Conservation (phyloP, 2,888 invertebrate genomes). For the Agrochola macilenta region DNA sequence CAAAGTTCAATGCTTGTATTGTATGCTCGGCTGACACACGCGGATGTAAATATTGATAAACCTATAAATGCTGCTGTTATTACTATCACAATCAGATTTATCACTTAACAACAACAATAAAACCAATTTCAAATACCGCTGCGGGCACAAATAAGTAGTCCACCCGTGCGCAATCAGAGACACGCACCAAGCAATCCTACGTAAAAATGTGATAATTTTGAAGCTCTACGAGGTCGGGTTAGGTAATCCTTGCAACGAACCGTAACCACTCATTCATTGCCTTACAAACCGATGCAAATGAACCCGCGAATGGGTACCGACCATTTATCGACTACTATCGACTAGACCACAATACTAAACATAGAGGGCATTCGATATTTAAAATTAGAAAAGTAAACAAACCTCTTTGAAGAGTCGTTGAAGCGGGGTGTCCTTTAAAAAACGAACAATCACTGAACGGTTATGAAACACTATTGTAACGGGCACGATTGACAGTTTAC, state of each 20-base stretch:
- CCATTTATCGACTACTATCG: constrained; percentile 78
- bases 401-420: constrained; percentile 83
- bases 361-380: constrained; percentile 65
- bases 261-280: constrained; percentile 84
- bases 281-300: constrained; percentile 85
- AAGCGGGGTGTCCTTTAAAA: constrained; percentile 76
- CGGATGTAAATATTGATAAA: neutral
- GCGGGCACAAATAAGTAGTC: constrained; percentile 40
- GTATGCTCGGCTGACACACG: neutral
- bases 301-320: constrained; percentile 74
- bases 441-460: constrained; percentile 81
- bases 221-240: constrained; percentile 79
- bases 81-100: neutral
- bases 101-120: constrained; percentile 39
- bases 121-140: constrained; percentile 30
- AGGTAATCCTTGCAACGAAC: constrained; percentile 83
- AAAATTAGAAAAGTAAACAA: constrained; percentile 75
- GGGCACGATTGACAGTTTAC: constrained; percentile 82
- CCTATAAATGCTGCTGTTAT: neutral
- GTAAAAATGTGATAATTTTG: constrained; percentile 56
- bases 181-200: constrained; percentile 56
- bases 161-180: constrained; percentile 54
- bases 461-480: constrained; percentile 86
- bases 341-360: constrained; percentile 75
- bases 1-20: neutral